Conservation (phyloP, 2,888 invertebrate species). For the Phortica magna region DNA sequence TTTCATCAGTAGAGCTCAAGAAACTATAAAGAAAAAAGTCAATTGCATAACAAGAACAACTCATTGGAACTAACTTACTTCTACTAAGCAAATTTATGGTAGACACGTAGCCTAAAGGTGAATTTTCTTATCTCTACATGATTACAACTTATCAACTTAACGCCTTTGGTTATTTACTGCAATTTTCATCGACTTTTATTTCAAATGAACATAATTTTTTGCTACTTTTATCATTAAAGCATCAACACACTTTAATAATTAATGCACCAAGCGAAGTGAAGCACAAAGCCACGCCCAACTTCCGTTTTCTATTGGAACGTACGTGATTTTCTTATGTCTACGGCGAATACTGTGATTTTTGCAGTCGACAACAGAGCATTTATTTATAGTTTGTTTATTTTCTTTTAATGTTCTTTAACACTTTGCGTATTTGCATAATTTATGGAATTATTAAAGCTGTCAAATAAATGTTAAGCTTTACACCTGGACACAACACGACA, state of each 20-base stretch:
- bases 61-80: too few species aligned
- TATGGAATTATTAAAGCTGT: not conserved
- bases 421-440: not conserved
- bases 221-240: not conserved
- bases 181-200: too few species aligned
- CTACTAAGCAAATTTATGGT: too few species aligned
- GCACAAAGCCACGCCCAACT: slow-evolving; percentile 8
- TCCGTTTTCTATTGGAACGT: not conserved
- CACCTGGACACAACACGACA: not conserved
- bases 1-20: too few species aligned
- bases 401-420: not conserved
- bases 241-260: not conserved
- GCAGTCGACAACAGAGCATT: not conserved
- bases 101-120: too few species aligned
- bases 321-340: not conserved
- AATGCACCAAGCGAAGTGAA: not conserved
- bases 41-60: too few species aligned
- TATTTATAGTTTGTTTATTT: not conserved
- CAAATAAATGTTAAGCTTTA: not conserved
- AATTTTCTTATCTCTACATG: too few species aligned
- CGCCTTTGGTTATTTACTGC: too few species aligned
- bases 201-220: too few species aligned
- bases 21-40: too few species aligned
- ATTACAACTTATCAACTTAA: too few species aligned
- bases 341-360: not conserved